phyloP scores from a whole-genome alignment of 2,797 vertebrate genomes.

The Lutjanus campechanus region DNA sequence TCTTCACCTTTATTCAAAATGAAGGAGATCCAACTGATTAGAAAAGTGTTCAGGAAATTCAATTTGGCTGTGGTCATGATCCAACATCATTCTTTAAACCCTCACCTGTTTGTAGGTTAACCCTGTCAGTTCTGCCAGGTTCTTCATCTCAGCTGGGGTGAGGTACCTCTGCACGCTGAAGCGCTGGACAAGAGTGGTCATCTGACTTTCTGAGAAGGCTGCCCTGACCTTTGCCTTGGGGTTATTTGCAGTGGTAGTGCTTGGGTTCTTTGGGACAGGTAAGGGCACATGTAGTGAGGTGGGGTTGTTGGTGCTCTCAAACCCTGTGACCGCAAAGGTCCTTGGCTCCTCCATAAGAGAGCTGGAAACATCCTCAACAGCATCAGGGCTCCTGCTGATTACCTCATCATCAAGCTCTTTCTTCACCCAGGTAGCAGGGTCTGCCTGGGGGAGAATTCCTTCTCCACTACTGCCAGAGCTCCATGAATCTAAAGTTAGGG shows the following conservation, averaged over 20 bases:
- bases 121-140: constrained; percentile 85
- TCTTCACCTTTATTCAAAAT: constrained; percentile 88
- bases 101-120: constrained; percentile 93
- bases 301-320: rapidly evolving
- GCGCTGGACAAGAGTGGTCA: constrained; percentile 86
- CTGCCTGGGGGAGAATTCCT: constrained; percentile 47
- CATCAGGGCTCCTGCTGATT: constrained; percentile 34
- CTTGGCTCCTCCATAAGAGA: constrained; percentile 39
- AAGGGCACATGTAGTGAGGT: not conserved
- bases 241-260: constrained; percentile 8
- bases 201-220: constrained; percentile 89
- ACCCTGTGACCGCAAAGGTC: rapidly evolving
- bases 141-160: constrained; percentile 92
- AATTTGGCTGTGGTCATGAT: rapidly evolving
- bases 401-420: constrained; percentile 33
- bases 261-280: constrained; percentile 31
- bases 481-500: constrained; percentile 66
- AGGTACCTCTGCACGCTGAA: constrained; percentile 92
- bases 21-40: not conserved
- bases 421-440: constrained; percentile 61
- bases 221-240: constrained; percentile 85
- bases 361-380: constrained; percentile 39
- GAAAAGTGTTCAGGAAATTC: not conserved
- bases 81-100: rapidly evolving
- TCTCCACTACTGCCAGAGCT: constrained; percentile 71